Base-by-base conservation (phyloP, 2,888 invertebrate species). In the Xestia sexstrigata region DNA sequence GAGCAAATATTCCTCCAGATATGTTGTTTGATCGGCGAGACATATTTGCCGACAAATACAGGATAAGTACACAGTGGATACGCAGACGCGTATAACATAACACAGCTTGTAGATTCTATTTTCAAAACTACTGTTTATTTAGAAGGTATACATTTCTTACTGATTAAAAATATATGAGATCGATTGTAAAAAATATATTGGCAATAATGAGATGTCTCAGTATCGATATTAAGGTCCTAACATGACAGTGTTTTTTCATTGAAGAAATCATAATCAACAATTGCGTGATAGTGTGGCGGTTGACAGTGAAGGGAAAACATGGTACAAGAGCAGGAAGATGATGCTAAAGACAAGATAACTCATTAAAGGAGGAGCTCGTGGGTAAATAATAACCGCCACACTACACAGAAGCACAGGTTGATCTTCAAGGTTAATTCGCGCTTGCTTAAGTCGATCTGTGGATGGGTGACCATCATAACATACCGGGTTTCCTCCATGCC, bases 11-110 rank as follows among this genome's bases (percentile, higher is more conserved):
- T 95, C 93, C 90, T 91, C 90, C 93, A 93, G 94, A 95, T 95
- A 95, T 94, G 94, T 94, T 96, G 95, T 96, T 96, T 96, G 96
- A 96, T 96, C 96, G 95, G 90, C 91, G 92, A 93, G 94, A 95
- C 94, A 95, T 95, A 94, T 96, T 96, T 96, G 92, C 94, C 89
- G 92, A 94, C 95, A 95, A 95, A 95, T 94, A 94, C 94, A 87
- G 89, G 92, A 88, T 88, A 65, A 35, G 65, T 42, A 78, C 90
- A 90, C 90, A 90, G 89, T 91, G 89, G 89, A 88, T 88, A n/a
- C n/a, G n/a, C n/a, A n/a, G n/a, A n/a, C n/a, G 89, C 88, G 88
- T 88, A 88, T 89, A 82, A 85, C 73, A 82, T 83, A n/a, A 85
- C 76, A 83, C 80, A 62, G 67, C 81, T 76, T 84, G 78, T 75